phyloP scores from a whole-genome alignment of 35 echinoderm and acorn worm genomes.

The Lytechinus variegatus region DNA sequence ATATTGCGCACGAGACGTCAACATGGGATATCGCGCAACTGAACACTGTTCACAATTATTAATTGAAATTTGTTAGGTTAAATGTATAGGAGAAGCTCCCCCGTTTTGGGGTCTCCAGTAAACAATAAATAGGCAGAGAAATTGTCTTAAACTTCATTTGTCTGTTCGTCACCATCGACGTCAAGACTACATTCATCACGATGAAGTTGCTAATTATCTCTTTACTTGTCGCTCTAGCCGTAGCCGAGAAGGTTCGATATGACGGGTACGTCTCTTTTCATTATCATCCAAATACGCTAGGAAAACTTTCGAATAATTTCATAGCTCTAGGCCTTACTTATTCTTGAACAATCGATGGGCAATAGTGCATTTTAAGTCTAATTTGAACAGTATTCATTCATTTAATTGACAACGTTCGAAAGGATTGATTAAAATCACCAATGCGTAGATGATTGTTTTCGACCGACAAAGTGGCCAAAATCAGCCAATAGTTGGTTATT shows the following conservation, averaged over 20 bases:
- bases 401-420: too few relatives aligned
- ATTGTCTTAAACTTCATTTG: background rate
- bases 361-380: too few relatives aligned
- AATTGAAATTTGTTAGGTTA: background rate
- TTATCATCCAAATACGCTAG: background rate
- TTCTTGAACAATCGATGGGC: too few relatives aligned
- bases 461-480: too few relatives aligned
- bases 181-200: background rate
- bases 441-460: too few relatives aligned
- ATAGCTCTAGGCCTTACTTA: too few relatives aligned
- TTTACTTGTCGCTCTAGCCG: background rate
- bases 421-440: too few relatives aligned
- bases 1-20: background rate
- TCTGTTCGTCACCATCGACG: background rate
- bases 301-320: too few relatives aligned
- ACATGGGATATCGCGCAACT: background rate
- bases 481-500: too few relatives aligned
- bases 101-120: background rate
- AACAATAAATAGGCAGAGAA: background rate
- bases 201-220: background rate
- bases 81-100: background rate
- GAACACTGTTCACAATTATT: background rate
- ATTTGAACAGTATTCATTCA: too few relatives aligned
- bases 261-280: background rate
- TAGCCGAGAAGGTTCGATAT: constrained; percentile 9